Conservation (phyloP, 2,113 vertebrate genomes). For the Mungos mungo region DNA sequence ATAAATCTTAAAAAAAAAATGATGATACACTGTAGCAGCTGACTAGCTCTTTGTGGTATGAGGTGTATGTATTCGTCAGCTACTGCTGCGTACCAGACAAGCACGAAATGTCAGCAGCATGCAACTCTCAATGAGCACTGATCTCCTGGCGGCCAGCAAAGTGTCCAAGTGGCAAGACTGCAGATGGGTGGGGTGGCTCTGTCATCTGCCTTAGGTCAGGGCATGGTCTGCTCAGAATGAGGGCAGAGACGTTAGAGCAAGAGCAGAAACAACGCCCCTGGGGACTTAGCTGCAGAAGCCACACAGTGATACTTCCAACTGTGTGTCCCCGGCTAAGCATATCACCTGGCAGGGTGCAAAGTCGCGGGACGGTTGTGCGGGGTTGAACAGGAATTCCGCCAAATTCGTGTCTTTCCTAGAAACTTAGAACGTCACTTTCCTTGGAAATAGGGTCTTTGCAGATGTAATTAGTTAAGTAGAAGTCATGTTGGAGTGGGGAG, state of each 20-base stretch:
- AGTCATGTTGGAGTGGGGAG: neutral
- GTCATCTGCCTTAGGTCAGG: neutral
- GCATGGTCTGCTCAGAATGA: neutral
- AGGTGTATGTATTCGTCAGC: neutral
- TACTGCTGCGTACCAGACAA: neutral
- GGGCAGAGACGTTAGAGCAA: neutral
- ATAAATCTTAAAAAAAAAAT: too few species aligned
- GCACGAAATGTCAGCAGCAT: neutral
- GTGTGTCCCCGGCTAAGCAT: accelerated
- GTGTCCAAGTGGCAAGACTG: neutral
- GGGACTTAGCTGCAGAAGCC: neutral
- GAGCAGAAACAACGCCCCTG: neutral
- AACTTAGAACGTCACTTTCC: neutral
- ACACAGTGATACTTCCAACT: neutral
- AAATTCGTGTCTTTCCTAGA: neutral
- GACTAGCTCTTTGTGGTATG: accelerated
- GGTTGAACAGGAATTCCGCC: neutral
- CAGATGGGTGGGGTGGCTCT: neutral
- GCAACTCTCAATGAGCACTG: accelerated
- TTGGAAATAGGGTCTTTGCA: neutral
- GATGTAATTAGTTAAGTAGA: neutral
- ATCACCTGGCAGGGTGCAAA: neutral
- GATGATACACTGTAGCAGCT: neutral
- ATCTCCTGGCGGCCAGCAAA: neutral
- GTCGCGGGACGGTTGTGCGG: neutral